Evolutionary conservation across 1,140 invertebrate species (phyloP).

Genomic region (Probaryconus sp.): DNA sequence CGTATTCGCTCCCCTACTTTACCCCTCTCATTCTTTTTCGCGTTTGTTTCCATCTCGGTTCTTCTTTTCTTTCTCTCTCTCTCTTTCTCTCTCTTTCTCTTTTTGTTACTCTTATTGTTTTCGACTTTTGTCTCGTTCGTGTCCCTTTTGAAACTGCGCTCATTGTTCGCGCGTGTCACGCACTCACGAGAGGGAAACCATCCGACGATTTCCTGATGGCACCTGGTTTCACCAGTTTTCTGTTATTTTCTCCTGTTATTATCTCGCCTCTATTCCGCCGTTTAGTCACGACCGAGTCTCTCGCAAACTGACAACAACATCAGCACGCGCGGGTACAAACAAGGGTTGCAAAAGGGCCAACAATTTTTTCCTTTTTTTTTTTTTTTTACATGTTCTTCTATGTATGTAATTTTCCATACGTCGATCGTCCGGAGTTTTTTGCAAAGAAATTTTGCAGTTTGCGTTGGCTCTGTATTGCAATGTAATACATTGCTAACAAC

Average conservation of each 20-base stretch:
- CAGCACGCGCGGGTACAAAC: conserved; percentile 1
- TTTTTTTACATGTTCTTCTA: too few relatives aligned
- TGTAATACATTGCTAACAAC: too few relatives aligned
- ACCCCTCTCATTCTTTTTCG: conserved; percentile 6
- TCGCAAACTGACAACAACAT: conserved; percentile 22
- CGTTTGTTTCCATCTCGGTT: conserved; percentile 21
- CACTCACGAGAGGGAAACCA: conserved; percentile 70
- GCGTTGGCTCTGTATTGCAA: too few relatives aligned
- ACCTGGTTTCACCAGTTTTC: conserved; percentile 68
- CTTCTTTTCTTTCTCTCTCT: conserved; percentile 7
- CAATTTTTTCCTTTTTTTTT: too few relatives aligned
- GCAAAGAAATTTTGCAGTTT: too few relatives aligned
- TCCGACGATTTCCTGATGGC: conserved; percentile 71
- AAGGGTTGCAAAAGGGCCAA: neutral
- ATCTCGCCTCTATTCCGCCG: conserved; percentile 28
- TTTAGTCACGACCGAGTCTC: conserved; percentile 41
- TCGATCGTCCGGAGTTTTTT: too few relatives aligned
- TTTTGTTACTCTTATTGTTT: conserved; percentile 41
- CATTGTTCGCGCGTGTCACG: conserved; percentile 75
- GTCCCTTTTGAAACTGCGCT: conserved; percentile 61
- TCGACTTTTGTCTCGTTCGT: conserved; percentile 40
- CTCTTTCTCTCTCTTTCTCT: conserved; percentile 14
- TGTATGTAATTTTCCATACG: neutral
- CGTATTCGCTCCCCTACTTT: neutral
- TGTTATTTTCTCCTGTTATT: conserved; percentile 55